phyloP scores from a whole-genome alignment of 53 echinoderm and acorn worm species.

The Luidia sarsii region DNA sequence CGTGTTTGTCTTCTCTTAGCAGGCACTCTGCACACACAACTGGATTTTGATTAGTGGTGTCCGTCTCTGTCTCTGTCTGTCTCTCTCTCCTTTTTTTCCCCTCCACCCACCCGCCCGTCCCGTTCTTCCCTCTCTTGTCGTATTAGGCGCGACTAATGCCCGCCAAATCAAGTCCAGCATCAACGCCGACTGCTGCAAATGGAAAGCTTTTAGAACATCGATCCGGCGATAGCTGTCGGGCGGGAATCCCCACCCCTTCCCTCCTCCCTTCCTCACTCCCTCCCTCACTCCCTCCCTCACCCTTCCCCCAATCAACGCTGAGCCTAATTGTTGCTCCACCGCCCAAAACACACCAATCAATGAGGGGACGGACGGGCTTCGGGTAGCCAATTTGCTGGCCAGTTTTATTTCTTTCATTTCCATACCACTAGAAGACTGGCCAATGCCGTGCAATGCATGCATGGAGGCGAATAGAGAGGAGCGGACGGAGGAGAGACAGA shows the following conservation, averaged over 20 bases:
- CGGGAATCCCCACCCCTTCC: no score
- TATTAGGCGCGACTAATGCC: no score
- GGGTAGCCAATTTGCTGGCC: conserved; percentile 47
- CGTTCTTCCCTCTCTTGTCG: no score
- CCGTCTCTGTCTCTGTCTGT: conserved; percentile 4
- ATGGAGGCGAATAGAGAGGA: no score
- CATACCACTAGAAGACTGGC: no score
- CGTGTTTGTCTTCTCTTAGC: conserved; percentile 50
- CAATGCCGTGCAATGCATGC: no score
- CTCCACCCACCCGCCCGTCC: not conserved
- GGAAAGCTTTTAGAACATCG: conserved; percentile 44
- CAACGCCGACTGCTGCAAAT: no score
- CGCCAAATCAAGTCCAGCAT: no score
- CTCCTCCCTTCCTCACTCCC: no score
- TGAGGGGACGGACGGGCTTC: conserved; percentile 15
- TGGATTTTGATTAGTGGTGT: conserved; percentile 22
- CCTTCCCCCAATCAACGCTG: conserved; percentile 45
- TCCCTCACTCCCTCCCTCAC: not conserved
- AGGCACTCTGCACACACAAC: conserved; percentile 23
- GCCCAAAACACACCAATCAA: conserved; percentile 55
- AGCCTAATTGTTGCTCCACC: conserved; percentile 49
- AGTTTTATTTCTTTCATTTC: no score
- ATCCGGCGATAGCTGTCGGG: conserved; percentile 35
- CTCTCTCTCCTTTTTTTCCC: conserved; percentile 4
- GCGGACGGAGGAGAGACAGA: conserved; percentile 6